Conservation (phyloP, 2,113 vertebrate genomes). For the Plectropomus leopardus region DNA sequence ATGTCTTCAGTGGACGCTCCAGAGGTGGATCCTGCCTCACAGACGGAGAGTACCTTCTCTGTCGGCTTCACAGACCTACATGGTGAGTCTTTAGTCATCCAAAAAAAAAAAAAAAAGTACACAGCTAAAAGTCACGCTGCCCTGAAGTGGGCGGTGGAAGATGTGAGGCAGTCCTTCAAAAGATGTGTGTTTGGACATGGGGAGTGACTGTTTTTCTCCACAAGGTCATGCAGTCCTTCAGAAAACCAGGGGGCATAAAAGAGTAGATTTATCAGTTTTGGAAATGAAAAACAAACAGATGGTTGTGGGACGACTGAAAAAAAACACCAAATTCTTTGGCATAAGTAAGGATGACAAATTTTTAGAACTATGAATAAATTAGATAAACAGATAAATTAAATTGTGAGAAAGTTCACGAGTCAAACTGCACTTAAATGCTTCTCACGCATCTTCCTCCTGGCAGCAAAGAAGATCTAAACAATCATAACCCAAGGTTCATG, state of each 20-base stretch:
- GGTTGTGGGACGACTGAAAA: not conserved
- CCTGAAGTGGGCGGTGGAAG: not conserved
- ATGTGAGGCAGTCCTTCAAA: not conserved
- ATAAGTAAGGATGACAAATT: not conserved
- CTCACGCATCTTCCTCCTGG: too few relatives aligned
- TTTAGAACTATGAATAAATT: not conserved
- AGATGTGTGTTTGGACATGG: not conserved
- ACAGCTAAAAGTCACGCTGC: not conserved
- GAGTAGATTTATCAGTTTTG: not conserved
- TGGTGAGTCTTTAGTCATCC: too few relatives aligned
- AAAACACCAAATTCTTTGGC: not conserved
- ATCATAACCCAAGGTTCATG: too few relatives aligned
- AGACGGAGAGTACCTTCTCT: slow-evolving; percentile 83
- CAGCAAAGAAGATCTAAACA: too few relatives aligned
- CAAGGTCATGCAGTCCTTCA: slow-evolving; percentile 18
- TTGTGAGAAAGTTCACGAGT: too few relatives aligned
- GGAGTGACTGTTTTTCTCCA: slow-evolving; percentile 34
- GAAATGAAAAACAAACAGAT: not conserved
- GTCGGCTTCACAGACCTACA: slow-evolving; percentile 91
- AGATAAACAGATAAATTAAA: not conserved
- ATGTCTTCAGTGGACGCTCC: slow-evolving; percentile 77
- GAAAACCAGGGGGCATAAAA: not conserved
- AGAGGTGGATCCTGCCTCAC: slow-evolving; percentile 51
- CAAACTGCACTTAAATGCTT: too few relatives aligned
- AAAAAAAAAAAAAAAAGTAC: too few relatives aligned